Evolutionary conservation across 2,113 vertebrate species (phyloP).

Genomic region (Calyptommatus sinebrachiatus): DNA sequence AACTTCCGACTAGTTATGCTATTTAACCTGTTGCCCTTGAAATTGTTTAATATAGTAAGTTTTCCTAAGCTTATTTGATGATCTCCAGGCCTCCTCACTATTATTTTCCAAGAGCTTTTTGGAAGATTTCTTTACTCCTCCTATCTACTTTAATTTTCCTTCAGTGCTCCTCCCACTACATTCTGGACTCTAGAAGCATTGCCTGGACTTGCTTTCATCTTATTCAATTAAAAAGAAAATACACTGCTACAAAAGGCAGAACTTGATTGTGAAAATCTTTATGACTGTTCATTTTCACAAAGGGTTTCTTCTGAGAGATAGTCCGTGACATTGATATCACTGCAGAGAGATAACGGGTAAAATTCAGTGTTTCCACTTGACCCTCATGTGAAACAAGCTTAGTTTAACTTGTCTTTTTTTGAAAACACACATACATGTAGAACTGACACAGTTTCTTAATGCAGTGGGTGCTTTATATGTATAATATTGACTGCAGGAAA

Average conservation of each 20-base stretch:
- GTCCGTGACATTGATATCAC: not conserved
- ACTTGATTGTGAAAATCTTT: slow-evolving; percentile 15
- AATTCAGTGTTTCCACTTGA: slow-evolving; percentile 9
- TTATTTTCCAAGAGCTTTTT: slow-evolving; percentile 38
- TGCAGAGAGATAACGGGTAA: slow-evolving; percentile 22
- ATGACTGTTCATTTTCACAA: slow-evolving; percentile 4
- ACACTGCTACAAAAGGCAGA: slow-evolving; percentile 33
- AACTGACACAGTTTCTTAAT: too few species aligned
- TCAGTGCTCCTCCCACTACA: slow-evolving; percentile 45
- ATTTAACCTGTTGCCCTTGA: slow-evolving; percentile 59
- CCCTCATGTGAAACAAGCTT: too few species aligned
- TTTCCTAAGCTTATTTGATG: slow-evolving; percentile 51
- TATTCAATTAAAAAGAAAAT: slow-evolving; percentile 49
- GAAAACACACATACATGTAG: too few species aligned
- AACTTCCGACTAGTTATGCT: slow-evolving; percentile 54
- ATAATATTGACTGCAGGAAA: too few species aligned
- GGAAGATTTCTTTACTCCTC: slow-evolving; percentile 51
- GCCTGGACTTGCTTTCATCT: slow-evolving; percentile 52
- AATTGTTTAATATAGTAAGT: slow-evolving; percentile 58
- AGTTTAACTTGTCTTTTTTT: too few species aligned
- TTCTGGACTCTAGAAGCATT: slow-evolving; percentile 42
- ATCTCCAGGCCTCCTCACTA: slow-evolving; percentile 43
- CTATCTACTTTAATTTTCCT: slow-evolving; percentile 44
- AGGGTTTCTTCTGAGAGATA: not conserved
- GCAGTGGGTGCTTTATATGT: too few species aligned